Percentiles rank a stretch among this genome's conserved stretches.
These are phyloP conservation scores for Bombus cullumanus DNA, from an alignment of 1,140 invertebrate genomes.

Conservation along the genomic window DNA sequence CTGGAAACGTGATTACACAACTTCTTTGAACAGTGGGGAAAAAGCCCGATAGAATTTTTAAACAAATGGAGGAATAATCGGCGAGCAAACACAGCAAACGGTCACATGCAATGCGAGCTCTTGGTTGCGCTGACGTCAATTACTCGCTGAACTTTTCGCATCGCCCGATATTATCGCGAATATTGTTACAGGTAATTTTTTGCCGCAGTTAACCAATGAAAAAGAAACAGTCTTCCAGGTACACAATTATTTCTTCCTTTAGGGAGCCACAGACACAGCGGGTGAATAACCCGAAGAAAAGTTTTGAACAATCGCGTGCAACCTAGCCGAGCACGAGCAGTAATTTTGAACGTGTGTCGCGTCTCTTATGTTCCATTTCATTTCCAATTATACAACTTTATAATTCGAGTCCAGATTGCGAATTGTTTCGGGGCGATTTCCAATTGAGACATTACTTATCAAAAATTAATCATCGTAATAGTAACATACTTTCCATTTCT, in stretches of 20 bases:
- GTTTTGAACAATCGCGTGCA: slow-evolving; percentile 53
- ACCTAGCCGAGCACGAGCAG: not conserved
- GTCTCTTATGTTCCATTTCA: slow-evolving; percentile 24
- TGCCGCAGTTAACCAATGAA: slow-evolving; percentile 30
- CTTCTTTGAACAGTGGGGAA: no score
- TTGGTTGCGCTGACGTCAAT: slow-evolving; percentile 42
- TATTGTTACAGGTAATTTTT: slow-evolving; percentile 58
- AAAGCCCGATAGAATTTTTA: not conserved
- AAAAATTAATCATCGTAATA: no score
- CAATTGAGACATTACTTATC: not conserved
- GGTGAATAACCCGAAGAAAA: slow-evolving; percentile 42
- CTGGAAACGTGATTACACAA: not conserved
- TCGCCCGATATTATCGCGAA: slow-evolving; percentile 59
- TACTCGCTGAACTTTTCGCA: slow-evolving; percentile 45
- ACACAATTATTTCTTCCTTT: slow-evolving; percentile 60
- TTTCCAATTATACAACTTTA: slow-evolving; percentile 23
- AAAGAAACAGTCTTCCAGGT: slow-evolving; percentile 57
- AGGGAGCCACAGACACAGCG: slow-evolving; percentile 12
- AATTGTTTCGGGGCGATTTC: not conserved
- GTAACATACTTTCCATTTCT: not conserved
- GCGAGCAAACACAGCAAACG: not conserved
- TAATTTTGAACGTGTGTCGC: slow-evolving; percentile 26
- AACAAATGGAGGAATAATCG: slow-evolving; percentile 8
- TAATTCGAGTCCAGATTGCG: not conserved
- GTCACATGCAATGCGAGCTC: slow-evolving; percentile 29